Percentiles rank a stretch among this genome's conserved stretches.
phyloP scores from a whole-genome alignment of 2,888 invertebrate genomes.

The Diarsia rubi region DNA sequence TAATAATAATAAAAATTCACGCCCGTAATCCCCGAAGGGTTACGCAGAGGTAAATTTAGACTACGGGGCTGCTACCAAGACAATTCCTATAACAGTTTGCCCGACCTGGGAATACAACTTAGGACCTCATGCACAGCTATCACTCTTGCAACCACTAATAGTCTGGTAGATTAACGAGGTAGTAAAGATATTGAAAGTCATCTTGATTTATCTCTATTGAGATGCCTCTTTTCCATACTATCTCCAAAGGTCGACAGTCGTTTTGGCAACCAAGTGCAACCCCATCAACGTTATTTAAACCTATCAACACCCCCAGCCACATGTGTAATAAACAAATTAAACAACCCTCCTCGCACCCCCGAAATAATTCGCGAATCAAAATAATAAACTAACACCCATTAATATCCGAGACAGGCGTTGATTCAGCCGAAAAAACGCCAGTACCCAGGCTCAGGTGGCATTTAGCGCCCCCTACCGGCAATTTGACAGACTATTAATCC shows the following conservation, averaged over 20 bases:
- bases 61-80: too few species aligned
- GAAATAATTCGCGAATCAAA: slow-evolving; percentile 56
- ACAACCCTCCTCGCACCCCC: slow-evolving; percentile 38
- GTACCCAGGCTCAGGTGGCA: slow-evolving; percentile 82
- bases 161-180: too few species aligned
- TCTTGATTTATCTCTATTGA: background rate
- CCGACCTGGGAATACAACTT: too few species aligned
- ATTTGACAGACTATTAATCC: slow-evolving; percentile 91
- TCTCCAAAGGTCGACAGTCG: too few species aligned
- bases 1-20: too few species aligned
- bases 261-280: background rate
- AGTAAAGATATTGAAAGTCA: background rate
- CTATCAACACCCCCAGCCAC: slow-evolving; percentile 49
- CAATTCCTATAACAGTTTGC: too few species aligned
- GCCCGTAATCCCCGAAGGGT: too few species aligned
- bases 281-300: slow-evolving; percentile 10
- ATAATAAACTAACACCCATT: slow-evolving; percentile 65
- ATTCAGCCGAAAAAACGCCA: slow-evolving; percentile 66
- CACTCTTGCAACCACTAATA: too few species aligned
- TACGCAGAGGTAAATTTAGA: too few species aligned
- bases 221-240: background rate
- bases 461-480: slow-evolving; percentile 81
- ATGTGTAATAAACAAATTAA: slow-evolving; percentile 63
- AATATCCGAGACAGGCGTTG: slow-evolving; percentile 64
- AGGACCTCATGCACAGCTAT: too few species aligned